Percentiles rank a stretch among this genome's conserved stretches.
Evolutionary conservation across 2,888 invertebrate species (phyloP).

Genomic region (Neuroscelio doddi): DNA sequence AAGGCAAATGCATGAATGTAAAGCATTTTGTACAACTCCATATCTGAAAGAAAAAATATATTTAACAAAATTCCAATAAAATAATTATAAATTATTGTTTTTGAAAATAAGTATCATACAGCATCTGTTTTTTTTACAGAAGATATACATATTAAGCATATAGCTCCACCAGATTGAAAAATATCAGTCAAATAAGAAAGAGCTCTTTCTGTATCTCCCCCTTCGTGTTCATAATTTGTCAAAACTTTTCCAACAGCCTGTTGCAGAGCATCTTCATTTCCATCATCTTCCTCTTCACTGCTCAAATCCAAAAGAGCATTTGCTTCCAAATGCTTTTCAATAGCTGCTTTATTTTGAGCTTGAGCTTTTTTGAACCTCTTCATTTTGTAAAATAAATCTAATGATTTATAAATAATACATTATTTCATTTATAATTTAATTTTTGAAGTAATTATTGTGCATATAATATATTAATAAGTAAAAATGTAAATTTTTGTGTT

Average conservation of each 20-base stretch:
- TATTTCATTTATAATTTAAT: too few species aligned
- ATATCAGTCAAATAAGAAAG: slow-evolving; percentile 84
- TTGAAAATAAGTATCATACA: slow-evolving; percentile 63
- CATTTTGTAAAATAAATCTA: slow-evolving; percentile 50
- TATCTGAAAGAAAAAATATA: slow-evolving; percentile 75
- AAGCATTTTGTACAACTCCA: slow-evolving; percentile 91
- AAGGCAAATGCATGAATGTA: slow-evolving; percentile 88
- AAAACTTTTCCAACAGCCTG: slow-evolving; percentile 62
- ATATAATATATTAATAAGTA: too few species aligned
- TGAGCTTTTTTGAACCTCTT: slow-evolving; percentile 64
- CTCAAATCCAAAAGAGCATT: slow-evolving; percentile 58
- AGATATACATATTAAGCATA: slow-evolving; percentile 93
- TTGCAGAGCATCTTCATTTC: slow-evolving; percentile 58
- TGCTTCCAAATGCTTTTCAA: slow-evolving; percentile 61
- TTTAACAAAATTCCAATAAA: background rate
- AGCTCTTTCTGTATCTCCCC: slow-evolving; percentile 75
- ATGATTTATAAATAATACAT: too few species aligned
- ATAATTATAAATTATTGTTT: too few species aligned
- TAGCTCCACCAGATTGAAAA: slow-evolving; percentile 84
- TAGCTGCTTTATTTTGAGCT: slow-evolving; percentile 64
- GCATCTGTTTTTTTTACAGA: slow-evolving; percentile 86
- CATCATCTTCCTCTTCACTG: slow-evolving; percentile 65
- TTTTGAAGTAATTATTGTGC: too few species aligned
- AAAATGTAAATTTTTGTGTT: too few species aligned
- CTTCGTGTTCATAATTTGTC: slow-evolving; percentile 61